Evolutionary conservation across 2,113 vertebrate genomes (phyloP), one percentile per base, ranked within the genome.

Genomic region (Ramphastos sulfuratus): DNA sequence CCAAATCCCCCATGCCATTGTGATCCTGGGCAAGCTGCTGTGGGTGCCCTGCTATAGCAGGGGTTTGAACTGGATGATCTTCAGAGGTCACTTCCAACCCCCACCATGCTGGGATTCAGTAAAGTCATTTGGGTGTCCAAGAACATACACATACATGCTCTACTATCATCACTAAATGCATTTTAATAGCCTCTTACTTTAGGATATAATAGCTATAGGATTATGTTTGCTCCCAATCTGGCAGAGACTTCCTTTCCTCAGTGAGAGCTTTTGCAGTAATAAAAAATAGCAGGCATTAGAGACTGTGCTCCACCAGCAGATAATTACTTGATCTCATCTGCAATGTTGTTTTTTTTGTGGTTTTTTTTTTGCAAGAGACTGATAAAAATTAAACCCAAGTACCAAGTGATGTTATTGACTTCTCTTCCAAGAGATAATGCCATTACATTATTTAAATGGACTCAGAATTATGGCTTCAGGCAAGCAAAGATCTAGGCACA

Each of bases 131-230:
- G 75, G 66, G 42, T 94, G 65, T 46, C 30, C 33, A 58, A 85
- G 55, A 85, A 90, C 33, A 63, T 6, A 27, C 14, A 54, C 11
- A 69, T 24, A 75, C 39, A 75, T 87, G 91, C 93, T 94, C 58
- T 78, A 58, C 66, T 86, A 31, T 64, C 35, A 78, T 92, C 46
- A 91, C n/a, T 30, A 64, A 73, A 86, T 92, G 58, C 48, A 92
- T 89, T 96, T 94, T 87, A 90, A 96, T 94, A 94, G 95, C 76
- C 60, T 96, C 52, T 94, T 73, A 37, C 7, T 69, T 79, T n/a
- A 71, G 54, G 89, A 85, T 67, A 25, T 52, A 91, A 78, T 25
- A 93, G 67, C 31, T 39, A 25, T 50, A 82, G n/a, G 82, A 39
- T 42, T 73, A 60, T 2, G 7, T 24, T 89, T 61, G 46, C 39